Conservation (phyloP, 2,888 invertebrate genomes). For the Syritta pipiens region DNA sequence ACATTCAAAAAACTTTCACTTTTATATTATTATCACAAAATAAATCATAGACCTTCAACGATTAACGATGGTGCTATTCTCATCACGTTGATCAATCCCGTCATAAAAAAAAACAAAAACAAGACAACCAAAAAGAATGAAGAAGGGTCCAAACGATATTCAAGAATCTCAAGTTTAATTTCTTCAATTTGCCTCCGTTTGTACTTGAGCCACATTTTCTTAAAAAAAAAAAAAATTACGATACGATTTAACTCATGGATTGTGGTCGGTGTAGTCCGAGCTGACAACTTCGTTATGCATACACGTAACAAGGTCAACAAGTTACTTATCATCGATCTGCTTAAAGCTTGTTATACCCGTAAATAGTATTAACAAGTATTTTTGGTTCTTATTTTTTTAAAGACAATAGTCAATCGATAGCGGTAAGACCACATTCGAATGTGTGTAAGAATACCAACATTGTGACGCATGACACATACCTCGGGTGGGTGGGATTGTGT, state of each 20-base stretch:
- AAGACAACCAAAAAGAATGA: not conserved
- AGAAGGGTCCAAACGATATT: conserved; percentile 14
- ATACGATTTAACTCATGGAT: not conserved
- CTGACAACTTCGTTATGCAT: conserved; percentile 29
- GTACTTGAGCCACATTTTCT: not conserved
- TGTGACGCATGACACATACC: no score
- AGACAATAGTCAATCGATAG: conserved; percentile 27
- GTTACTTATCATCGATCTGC: conserved; percentile 40
- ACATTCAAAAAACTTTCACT: no score
- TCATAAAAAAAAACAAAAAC: not conserved
- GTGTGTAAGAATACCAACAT: no score
- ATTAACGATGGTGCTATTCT: conserved; percentile 31
- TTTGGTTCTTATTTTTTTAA: not conserved
- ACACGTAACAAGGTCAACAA: conserved; percentile 63
- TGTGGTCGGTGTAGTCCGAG: conserved; percentile 15
- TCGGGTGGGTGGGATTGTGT: no score
- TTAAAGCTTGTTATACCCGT: conserved; percentile 16
- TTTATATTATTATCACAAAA: no score
- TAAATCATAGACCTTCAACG: conserved; percentile 45
- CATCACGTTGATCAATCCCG: conserved; percentile 8
- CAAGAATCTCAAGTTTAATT: conserved; percentile 38
- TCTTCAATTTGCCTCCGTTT: conserved; percentile 44
- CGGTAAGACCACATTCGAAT: conserved; percentile 36
- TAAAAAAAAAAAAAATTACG: no score
- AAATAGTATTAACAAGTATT: not conserved